Evolutionary conservation across 2,797 vertebrate genomes (phyloP).

Genomic region (Allobates femoralis): DNA sequence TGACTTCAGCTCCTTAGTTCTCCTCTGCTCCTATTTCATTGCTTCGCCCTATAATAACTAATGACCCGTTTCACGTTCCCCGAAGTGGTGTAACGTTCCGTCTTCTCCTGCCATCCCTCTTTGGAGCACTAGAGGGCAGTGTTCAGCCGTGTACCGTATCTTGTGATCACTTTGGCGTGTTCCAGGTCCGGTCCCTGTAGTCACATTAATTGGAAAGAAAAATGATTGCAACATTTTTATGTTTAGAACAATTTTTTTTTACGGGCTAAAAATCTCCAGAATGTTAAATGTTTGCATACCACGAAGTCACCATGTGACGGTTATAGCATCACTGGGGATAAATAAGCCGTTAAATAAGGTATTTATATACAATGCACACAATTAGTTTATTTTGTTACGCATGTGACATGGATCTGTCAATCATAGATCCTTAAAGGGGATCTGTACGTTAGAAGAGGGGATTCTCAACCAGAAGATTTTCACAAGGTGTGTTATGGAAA

Average conservation of each 20-base stretch:
- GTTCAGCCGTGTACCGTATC: neutral
- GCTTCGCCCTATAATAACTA: neutral
- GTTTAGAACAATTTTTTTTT: slow-evolving; percentile 15
- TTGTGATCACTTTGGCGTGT: neutral
- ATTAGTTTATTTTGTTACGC: neutral
- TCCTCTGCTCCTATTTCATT: too few species aligned
- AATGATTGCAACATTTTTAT: slow-evolving; percentile 18
- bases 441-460: neutral
- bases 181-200: neutral
- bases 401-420: neutral
- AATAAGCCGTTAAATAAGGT: neutral
- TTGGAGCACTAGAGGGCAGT: slow-evolving; percentile 8
- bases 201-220: neutral
- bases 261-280: slow-evolving; percentile 1
- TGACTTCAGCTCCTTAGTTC: too few species aligned
- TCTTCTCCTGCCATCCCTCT: neutral
- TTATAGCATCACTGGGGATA: neutral
- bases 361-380: neutral
- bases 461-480: neutral
- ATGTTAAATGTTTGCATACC: slow-evolving; percentile 39
- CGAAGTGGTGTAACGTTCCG: too few species aligned
- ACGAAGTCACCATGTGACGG: neutral
- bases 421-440: neutral
- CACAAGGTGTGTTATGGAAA: too few species aligned
- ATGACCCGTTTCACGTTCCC: neutral